Evolutionary conservation across 2,113 vertebrate genomes (phyloP), one percentile per base, ranked within the genome.

Genomic region (Neodontobutis hainanensis): DNA sequence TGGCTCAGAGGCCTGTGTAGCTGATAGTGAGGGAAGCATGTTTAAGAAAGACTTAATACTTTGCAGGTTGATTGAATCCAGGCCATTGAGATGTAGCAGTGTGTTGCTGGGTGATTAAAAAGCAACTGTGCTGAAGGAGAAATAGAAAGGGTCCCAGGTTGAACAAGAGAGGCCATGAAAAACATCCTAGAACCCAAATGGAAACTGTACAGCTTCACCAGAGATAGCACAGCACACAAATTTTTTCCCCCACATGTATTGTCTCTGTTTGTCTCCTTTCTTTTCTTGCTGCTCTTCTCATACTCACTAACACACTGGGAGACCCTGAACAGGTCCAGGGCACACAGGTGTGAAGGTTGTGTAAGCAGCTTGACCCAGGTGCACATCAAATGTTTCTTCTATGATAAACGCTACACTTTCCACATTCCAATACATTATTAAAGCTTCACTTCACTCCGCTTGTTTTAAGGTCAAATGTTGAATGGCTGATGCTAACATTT

Each of bases 291-390:
- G 2, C 52, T 40, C 14, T 14, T 52, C 14, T 65, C 51, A 44
- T 4, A 3, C 61, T 43, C 55, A 61, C 66, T 40, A 19, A 68
- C 40, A 15, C 38, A 46, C 66, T 53, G 61, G 2, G 19, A 27
- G 19, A 1, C 19, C 19, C 61, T 40, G 65, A 81, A 81, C 73
- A 61, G 60, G 60, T 75, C 75, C 14, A 16, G 73, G 70, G 57
- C 68, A 35, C 59, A 71, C 81, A 87, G 86, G 80, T 88, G 84
- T 73, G 76, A 82, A 51, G 58, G 69, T 88, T 88, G 79, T 82
- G 77, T 64, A 85, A 86, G 81, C 68, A 46, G 53, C 67, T 52
- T 75, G 35, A 65, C 64, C 78, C 84, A 84, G 87, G 82, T 88
- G 86, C 85, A 71, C 67, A 82, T 68, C 61, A 64, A 79, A 70